phyloP scores from a whole-genome alignment of 92 coral and sea anemone genomes.

The Umimayanthus chanpuru region DNA sequence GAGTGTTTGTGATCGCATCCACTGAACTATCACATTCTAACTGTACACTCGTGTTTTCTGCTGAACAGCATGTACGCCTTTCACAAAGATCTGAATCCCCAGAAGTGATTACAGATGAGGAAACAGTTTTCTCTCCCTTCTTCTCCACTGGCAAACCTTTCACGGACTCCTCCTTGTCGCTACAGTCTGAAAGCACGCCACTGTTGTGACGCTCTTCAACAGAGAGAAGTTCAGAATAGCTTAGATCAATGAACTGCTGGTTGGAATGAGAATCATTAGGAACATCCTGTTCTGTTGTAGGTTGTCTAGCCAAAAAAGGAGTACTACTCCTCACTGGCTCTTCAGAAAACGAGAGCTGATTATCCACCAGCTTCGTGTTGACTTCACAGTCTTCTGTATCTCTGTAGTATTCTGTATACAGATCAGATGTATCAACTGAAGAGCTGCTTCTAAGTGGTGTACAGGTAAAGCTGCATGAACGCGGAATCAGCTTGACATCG shows the following conservation, averaged over 20 bases:
- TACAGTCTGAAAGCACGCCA: background rate
- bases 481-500: background rate
- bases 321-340: conserved; percentile 18
- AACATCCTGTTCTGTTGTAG: background rate
- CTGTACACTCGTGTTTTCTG: background rate
- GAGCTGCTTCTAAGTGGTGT: conserved; percentile 8
- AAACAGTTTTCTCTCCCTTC: background rate
- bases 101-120: background rate
- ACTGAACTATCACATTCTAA: background rate
- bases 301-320: conserved; percentile 1
- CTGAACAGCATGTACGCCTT: background rate
- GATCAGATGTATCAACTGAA: conserved; percentile 4
- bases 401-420: background rate
- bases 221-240: background rate
- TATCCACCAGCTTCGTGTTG: background rate
- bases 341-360: background rate
- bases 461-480: conserved; percentile 30
- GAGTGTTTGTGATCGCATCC: background rate
- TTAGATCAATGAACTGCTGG: no score
- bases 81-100: background rate
- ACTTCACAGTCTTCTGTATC: background rate
- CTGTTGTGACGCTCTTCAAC: background rate
- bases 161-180: background rate
- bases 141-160: background rate
- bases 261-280: background rate